Evolutionary conservation across 2,113 vertebrate species (phyloP).

Genomic region (Amia ocellicauda): DNA sequence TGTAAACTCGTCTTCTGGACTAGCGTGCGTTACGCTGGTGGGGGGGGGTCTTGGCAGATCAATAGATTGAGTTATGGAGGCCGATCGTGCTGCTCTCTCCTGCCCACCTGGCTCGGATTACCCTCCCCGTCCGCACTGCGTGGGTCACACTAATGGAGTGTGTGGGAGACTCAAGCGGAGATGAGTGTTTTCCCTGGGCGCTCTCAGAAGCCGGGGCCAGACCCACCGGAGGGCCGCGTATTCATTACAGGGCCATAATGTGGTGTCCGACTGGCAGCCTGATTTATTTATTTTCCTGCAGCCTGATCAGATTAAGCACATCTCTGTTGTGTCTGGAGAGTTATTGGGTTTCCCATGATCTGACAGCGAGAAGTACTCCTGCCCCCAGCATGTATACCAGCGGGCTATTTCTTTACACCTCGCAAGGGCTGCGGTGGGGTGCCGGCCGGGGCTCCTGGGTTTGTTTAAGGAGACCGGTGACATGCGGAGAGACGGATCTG

Average conservation of each 20-base stretch:
- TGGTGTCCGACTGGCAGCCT: not conserved
- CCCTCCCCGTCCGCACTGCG: constrained; percentile 24
- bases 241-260: not conserved
- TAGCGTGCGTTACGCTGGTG: too few relatives aligned
- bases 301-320: not conserved
- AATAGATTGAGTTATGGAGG: constrained; percentile 40
- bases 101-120: constrained; percentile 37
- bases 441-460: too few relatives aligned
- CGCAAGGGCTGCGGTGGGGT: too few relatives aligned
- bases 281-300: not conserved
- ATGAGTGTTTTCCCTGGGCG: not conserved
- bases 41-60: constrained; percentile 50
- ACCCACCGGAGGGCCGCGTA: not conserved
- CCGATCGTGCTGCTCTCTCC: constrained; percentile 32
- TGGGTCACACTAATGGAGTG: too few relatives aligned
- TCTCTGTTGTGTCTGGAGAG: too few relatives aligned
- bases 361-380: too few relatives aligned
- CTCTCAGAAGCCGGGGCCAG: not conserved
- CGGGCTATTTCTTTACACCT: too few relatives aligned
- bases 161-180: not conserved
- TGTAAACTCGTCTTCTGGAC: too few relatives aligned
- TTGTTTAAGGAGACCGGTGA: too few relatives aligned
- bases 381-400: too few relatives aligned
- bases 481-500: too few relatives aligned
- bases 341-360: too few relatives aligned